A percentile compares a stretch with the other conserved stretches of the same genome.
Evolutionary conservation across 2,888 invertebrate species (phyloP).

Genomic region (Drosophila incognita): DNA sequence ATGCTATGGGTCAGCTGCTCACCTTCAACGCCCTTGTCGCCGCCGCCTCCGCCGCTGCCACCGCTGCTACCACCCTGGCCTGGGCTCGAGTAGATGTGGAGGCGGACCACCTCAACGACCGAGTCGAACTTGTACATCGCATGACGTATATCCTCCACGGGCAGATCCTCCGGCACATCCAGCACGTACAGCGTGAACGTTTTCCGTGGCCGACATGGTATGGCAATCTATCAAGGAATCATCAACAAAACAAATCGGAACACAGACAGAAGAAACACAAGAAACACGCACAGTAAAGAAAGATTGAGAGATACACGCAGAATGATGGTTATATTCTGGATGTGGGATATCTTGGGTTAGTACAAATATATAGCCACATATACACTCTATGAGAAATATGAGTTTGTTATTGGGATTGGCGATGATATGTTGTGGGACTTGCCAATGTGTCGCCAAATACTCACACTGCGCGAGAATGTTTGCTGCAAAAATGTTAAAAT

Average conservation of each 20-base stretch:
- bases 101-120: slow-evolving; percentile 91
- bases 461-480: slow-evolving; percentile 77
- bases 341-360: slow-evolving; percentile 9
- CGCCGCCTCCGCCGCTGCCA: slow-evolving; percentile 33
- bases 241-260: slow-evolving; percentile 34
- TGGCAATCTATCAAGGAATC: slow-evolving; percentile 87
- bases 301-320: neutral
- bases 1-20: slow-evolving; percentile 56
- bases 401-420: slow-evolving; percentile 5
- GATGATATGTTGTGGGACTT: neutral
- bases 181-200: slow-evolving; percentile 93
- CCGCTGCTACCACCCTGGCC: slow-evolving; percentile 19
- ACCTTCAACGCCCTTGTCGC: slow-evolving; percentile 82
- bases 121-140: slow-evolving; percentile 92
- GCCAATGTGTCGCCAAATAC: slow-evolving; percentile 56
- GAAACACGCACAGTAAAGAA: slow-evolving; percentile 9
- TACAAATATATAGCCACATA: neutral
- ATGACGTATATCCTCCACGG: slow-evolving; percentile 93
- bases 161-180: slow-evolving; percentile 93
- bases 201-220: slow-evolving; percentile 94
- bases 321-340: neutral
- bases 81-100: slow-evolving; percentile 85
- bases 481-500: slow-evolving; percentile 77
- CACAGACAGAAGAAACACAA: slow-evolving; percentile 25
- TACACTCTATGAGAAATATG: neutral